These are phyloP conservation scores for Peromyscus melanophrys DNA, from an alignment of 2,797 vertebrate genomes.

Conservation along the genomic window DNA sequence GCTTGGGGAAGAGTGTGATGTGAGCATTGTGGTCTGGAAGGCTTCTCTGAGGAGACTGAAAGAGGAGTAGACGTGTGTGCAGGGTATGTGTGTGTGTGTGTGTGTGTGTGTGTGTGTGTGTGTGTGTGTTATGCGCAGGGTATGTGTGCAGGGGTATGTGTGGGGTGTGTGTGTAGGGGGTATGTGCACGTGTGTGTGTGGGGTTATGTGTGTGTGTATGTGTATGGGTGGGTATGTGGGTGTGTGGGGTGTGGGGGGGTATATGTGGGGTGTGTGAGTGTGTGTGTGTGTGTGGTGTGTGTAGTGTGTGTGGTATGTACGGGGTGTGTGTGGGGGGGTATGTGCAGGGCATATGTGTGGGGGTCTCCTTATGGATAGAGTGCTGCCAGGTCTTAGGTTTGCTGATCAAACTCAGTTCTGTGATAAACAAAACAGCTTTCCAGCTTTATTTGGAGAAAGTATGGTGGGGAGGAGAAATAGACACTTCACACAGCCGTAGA, in stretches of 20 bases:
- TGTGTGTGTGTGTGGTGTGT: background rate
- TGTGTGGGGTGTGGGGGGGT: too few species aligned
- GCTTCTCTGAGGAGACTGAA: background rate
- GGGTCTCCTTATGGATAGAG: background rate
- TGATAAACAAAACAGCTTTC: background rate
- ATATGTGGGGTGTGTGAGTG: background rate
- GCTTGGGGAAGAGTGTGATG: background rate
- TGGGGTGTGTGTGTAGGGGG: too few species aligned
- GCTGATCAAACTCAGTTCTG: constrained; percentile 8
- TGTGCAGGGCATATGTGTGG: background rate
- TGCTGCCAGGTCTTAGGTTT: background rate
- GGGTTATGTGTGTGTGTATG: background rate
- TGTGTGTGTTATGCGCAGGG: too few species aligned
- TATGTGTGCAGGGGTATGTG: too few species aligned
- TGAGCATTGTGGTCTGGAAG: background rate
- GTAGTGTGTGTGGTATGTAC: background rate
- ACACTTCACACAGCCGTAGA: background rate
- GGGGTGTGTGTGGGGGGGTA: too few species aligned
- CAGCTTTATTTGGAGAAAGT: background rate
- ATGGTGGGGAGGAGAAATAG: background rate
- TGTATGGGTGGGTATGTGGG: background rate
- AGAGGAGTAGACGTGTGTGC: background rate
- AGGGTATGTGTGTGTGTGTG: background rate
- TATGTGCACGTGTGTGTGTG: too few species aligned
- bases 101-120: too few species aligned